These are phyloP conservation scores for Naso thynnoides DNA, from an alignment of 2,797 vertebrate species.

Conservation along the genomic window DNA sequence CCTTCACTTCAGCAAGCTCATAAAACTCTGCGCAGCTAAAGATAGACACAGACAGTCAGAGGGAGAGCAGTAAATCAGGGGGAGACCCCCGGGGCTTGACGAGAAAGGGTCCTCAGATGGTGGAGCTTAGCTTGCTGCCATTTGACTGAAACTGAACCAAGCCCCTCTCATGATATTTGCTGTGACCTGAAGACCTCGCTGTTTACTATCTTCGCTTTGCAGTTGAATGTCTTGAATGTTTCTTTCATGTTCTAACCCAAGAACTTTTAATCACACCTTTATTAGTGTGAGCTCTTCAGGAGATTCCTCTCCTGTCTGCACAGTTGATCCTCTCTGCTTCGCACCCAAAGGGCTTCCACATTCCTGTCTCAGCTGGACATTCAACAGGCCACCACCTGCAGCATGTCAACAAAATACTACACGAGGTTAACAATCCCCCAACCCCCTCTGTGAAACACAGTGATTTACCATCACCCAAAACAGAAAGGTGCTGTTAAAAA, in stretches of 20 bases:
- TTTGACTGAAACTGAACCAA: conserved; percentile 39
- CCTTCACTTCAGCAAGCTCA: conserved; percentile 56
- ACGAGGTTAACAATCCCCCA: conserved; percentile 59
- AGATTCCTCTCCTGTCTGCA: conserved; percentile 28
- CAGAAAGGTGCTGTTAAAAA: conserved; percentile 63
- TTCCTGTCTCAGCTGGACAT: conserved; percentile 81
- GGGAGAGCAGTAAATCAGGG: conserved; percentile 71
- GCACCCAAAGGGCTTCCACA: conserved; percentile 67
- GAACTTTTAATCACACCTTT: no score
- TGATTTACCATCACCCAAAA: neutral
- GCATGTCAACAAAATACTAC: conserved; percentile 70
- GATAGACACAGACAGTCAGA: conserved; percentile 67
- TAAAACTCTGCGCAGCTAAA: conserved; percentile 74
- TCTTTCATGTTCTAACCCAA: conserved; percentile 31
- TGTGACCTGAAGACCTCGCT: conserved; percentile 26
- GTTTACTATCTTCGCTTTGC: conserved; percentile 2
- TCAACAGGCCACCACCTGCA: conserved; percentile 79
- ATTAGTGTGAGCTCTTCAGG: conserved; percentile 6
- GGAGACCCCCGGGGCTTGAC: conserved; percentile 47
- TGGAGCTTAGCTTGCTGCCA: conserved; percentile 37
- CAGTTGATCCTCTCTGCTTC: conserved; percentile 34
- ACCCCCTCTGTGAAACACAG: conserved; percentile 43
- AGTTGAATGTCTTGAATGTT: neutral
- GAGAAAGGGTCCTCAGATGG: conserved; percentile 58
- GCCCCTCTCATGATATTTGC: conserved; percentile 3